Evolutionary conservation across 2,888 invertebrate genomes (phyloP).

Genomic region (Eurois occulta): DNA sequence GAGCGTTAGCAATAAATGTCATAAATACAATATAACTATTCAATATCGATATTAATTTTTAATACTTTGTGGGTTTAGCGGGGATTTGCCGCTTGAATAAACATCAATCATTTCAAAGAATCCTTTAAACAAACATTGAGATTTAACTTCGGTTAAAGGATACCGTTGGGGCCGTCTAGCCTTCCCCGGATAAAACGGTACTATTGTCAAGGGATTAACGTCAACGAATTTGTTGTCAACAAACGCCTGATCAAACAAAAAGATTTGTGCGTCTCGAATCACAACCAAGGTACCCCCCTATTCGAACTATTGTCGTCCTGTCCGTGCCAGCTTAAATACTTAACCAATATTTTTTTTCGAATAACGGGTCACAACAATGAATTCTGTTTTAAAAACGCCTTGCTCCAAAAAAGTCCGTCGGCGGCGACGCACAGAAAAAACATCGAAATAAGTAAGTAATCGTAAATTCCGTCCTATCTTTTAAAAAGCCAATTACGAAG

Average conservation of each 20-base stretch:
- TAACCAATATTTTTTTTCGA: conserved; percentile 73
- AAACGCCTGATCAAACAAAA: conserved; percentile 90
- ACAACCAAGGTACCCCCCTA: conserved; percentile 80
- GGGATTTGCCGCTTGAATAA: conserved; percentile 70
- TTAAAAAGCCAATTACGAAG: conserved; percentile 85
- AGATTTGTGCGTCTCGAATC: conserved; percentile 83
- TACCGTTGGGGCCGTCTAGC: conserved; percentile 79
- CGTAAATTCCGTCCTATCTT: conserved; percentile 83
- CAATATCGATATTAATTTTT: conserved; percentile 59
- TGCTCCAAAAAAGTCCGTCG: conserved; percentile 63
- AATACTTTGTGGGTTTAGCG: conserved; percentile 49
- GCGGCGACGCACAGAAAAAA: conserved; percentile 49
- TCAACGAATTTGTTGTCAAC: conserved; percentile 90
- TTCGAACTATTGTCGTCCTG: conserved; percentile 80
- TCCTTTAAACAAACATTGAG: conserved; percentile 84
- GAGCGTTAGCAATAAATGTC: conserved; percentile 59
- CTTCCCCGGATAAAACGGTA: conserved; percentile 82
- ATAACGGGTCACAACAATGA: conserved; percentile 72
- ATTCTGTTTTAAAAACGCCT: conserved; percentile 66
- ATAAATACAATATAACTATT: conserved; percentile 47
- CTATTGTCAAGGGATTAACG: conserved; percentile 89
- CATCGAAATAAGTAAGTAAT: conserved; percentile 72
- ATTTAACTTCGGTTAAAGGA: conserved; percentile 81
- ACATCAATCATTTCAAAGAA: conserved; percentile 77
- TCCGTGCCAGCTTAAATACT: conserved; percentile 81